Conservation (phyloP, 2,888 invertebrate species). For the Scaptomyza parva region DNA sequence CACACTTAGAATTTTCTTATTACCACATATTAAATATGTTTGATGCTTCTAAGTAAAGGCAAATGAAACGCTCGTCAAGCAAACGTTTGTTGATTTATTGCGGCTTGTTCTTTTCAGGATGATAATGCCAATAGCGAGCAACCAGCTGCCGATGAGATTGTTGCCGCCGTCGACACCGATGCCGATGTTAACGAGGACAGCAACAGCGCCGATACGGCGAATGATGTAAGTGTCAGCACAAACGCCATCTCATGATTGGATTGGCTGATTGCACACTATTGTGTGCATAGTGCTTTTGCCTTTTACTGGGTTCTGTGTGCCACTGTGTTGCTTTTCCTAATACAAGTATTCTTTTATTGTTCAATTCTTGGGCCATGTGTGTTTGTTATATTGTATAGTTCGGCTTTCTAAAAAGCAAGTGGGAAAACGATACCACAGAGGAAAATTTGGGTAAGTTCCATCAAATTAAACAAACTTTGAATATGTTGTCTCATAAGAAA, state of each 20-base stretch:
- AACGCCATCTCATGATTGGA: neutral
- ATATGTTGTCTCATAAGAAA: neutral
- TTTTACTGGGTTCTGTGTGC: conserved; percentile 5
- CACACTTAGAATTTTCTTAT: conserved; percentile 12
- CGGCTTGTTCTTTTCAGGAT: conserved; percentile 77
- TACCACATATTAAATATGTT: conserved; percentile 21
- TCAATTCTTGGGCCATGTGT: conserved; percentile 37
- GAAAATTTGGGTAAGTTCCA: conserved; percentile 92
- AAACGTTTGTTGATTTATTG: conserved; percentile 63
- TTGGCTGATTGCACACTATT: conserved; percentile 7
- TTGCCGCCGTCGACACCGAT: conserved; percentile 7
- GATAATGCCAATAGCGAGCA: conserved; percentile 61
- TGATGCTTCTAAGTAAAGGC: conserved; percentile 52
- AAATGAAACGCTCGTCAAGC: conserved; percentile 41
- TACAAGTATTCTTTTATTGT: conserved; percentile 30
- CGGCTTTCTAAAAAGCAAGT: conserved; percentile 88
- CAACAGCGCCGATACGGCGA: conserved; percentile 57
- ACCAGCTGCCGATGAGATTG: conserved; percentile 24
- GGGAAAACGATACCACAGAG: conserved; percentile 94
- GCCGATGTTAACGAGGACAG: conserved; percentile 57
- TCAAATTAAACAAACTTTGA: neutral
- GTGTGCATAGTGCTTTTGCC: neutral
- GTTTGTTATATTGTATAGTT: conserved; percentile 66
- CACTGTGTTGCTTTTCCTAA: conserved; percentile 16
- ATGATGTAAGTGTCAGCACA: conserved; percentile 60